Percentiles rank a stretch among this genome's conserved stretches.
Evolutionary conservation across 1,140 invertebrate species (phyloP).

Genomic region (Stenopsyche tienmushanensis): DNA sequence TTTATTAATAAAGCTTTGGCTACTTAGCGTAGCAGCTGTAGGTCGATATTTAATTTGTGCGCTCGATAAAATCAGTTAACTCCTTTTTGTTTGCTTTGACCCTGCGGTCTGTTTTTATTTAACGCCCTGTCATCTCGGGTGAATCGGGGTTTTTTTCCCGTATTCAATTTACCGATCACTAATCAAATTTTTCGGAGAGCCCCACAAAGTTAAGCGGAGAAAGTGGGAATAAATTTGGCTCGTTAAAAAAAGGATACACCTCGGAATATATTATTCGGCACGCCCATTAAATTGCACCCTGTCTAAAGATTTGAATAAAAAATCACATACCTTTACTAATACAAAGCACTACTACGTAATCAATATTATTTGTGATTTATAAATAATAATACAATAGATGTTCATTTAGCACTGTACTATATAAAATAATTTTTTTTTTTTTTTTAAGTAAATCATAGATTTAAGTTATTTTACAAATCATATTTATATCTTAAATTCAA

Average conservation of each 20-base stretch:
- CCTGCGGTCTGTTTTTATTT: slow-evolving; percentile 19
- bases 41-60: slow-evolving; percentile 24
- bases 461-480: no score
- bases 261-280: not conserved
- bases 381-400: no score
- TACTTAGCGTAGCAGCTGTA: slow-evolving; percentile 15
- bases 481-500: no score
- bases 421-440: no score
- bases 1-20: not conserved
- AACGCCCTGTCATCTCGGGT: slow-evolving; percentile 36
- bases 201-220: slow-evolving; percentile 11
- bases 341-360: no score
- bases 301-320: no score
- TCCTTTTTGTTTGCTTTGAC: slow-evolving; percentile 32
- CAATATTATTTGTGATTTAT: no score
- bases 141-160: slow-evolving; percentile 23
- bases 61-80: slow-evolving; percentile 39
- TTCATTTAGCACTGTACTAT: no score
- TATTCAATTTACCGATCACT: slow-evolving; percentile 33
- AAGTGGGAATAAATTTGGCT: slow-evolving; percentile 26
- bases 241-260: not conserved
- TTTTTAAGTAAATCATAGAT: no score
- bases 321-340: no score
- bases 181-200: slow-evolving; percentile 24
- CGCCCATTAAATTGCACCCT: not conserved